Percentiles rank a stretch among this genome's conserved stretches.
phyloP scores from a whole-genome alignment of 2,113 vertebrate genomes.

The Rhipidura dahli region DNA sequence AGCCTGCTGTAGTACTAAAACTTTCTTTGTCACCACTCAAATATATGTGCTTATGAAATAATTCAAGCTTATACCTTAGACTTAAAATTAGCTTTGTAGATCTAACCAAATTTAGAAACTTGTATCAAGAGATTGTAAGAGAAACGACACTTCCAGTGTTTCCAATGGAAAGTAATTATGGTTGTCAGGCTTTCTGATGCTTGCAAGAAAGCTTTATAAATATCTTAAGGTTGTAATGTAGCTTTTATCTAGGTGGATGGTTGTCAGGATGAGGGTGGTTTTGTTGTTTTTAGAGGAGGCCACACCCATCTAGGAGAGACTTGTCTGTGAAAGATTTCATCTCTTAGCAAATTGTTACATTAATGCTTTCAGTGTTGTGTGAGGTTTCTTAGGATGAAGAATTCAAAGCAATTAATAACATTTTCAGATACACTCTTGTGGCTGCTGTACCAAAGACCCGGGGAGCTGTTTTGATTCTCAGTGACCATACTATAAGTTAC shows the following conservation, averaged over 20 bases:
- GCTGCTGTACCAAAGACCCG: neutral
- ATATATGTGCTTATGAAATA: neutral
- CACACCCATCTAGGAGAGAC: neutral
- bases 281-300: neutral
- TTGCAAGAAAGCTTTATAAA: neutral
- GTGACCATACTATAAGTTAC: neutral
- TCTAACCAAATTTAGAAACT: neutral
- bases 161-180: neutral
- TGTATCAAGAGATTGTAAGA: neutral
- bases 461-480: neutral
- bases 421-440: neutral
- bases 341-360: neutral
- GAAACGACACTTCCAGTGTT: neutral
- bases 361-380: neutral
- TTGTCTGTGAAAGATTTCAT: neutral
- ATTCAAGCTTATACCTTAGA: neutral
- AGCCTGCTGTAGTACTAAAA: neutral
- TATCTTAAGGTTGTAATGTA: neutral
- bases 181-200: neutral
- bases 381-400: neutral
- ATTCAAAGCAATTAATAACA: neutral
- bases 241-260: neutral
- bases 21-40: neutral
- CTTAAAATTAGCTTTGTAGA: neutral
- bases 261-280: neutral